These are phyloP conservation scores for Agrilus cyanescens DNA, from an alignment of 2,888 invertebrate genomes.

Conservation along the genomic window DNA sequence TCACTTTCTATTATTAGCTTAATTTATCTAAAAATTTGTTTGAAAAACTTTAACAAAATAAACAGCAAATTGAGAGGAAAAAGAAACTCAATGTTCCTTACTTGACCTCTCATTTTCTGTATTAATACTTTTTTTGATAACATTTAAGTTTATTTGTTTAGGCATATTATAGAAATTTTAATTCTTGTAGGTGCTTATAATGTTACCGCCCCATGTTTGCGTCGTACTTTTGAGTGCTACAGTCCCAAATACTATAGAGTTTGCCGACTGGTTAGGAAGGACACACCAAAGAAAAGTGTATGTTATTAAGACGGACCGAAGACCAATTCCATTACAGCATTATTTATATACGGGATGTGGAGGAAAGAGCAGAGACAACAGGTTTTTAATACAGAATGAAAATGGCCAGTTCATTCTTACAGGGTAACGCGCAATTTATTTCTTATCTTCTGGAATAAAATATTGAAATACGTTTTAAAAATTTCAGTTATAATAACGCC, in stretches of 20 bases:
- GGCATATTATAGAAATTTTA: background rate
- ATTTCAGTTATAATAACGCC: conserved; percentile 5
- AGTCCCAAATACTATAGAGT: conserved; percentile 91
- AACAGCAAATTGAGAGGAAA: no score
- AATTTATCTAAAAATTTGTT: no score
- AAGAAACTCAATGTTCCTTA: no score
- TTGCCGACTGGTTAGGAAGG: conserved; percentile 88
- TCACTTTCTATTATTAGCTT: no score
- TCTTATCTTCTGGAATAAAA: background rate
- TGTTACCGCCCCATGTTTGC: conserved; percentile 87
- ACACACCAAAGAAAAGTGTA: conserved; percentile 80
- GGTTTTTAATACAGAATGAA: conserved; percentile 69
- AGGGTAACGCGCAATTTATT: conserved; percentile 37
- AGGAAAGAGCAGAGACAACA: conserved; percentile 63
- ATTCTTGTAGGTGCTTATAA: conserved; percentile 54
- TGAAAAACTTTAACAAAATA: no score
- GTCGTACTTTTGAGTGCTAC: conserved; percentile 97
- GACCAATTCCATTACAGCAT: conserved; percentile 94
- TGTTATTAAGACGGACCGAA: conserved; percentile 84
- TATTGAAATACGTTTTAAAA: no score
- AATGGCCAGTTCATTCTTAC: conserved; percentile 54
- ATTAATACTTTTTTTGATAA: no score
- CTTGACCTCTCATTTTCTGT: no score
- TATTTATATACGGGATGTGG: conserved; percentile 76
- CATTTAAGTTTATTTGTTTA: background rate